Conservation (phyloP, 2,888 invertebrate genomes). For the Troglohyphantes excavatus region DNA sequence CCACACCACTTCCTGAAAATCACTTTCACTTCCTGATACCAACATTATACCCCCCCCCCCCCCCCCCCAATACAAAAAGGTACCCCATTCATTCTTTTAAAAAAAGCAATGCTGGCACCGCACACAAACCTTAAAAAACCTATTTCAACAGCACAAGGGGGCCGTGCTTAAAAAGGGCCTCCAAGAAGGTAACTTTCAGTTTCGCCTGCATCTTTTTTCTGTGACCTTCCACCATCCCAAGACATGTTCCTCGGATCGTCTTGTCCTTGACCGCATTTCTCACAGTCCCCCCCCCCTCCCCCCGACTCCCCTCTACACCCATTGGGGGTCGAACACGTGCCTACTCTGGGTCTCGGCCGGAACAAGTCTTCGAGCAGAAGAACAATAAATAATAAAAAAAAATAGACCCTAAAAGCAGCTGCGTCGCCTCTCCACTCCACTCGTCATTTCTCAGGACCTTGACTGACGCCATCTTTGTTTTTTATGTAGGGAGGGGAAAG, state of each 20-base stretch:
- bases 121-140: too few species aligned
- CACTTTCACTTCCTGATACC: slow-evolving; percentile 72
- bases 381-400: not conserved
- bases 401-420: slow-evolving; percentile 38
- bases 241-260: slow-evolving; percentile 36
- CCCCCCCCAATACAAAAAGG: slow-evolving; percentile 24
- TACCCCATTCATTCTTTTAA: slow-evolving; percentile 28
- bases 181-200: slow-evolving; percentile 60
- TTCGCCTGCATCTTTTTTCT: slow-evolving; percentile 56
- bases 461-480: slow-evolving; percentile 53
- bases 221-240: slow-evolving; percentile 58
- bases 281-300: slow-evolving; percentile 16
- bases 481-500: not conserved
- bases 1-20: slow-evolving; percentile 63
- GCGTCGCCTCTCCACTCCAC: slow-evolving; percentile 38
- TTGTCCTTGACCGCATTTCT: slow-evolving; percentile 79
- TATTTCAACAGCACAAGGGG: slow-evolving; percentile 4
- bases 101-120: not conserved
- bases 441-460: slow-evolving; percentile 74
- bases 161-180: not conserved
- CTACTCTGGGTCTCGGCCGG: slow-evolving; percentile 75
- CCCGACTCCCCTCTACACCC: not conserved
- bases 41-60: not conserved
- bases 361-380: slow-evolving; percentile 54
- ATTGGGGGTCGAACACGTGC: slow-evolving; percentile 74